Conservation (phyloP, 2,797 vertebrate species). For the Otus scops region DNA sequence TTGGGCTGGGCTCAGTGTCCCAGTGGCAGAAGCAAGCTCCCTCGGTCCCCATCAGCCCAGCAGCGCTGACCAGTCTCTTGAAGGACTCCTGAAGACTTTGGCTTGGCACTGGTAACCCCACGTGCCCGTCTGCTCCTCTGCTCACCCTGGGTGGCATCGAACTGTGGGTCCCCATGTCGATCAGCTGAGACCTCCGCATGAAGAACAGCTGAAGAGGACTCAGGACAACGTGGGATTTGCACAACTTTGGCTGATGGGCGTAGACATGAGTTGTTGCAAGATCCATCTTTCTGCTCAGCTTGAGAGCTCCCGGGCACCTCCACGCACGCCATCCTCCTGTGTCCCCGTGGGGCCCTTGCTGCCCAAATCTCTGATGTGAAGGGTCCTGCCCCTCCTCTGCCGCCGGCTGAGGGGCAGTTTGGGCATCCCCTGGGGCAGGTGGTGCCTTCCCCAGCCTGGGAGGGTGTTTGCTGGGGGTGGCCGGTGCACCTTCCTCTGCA, state of each 20-base stretch:
- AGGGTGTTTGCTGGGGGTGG: background rate
- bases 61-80: background rate
- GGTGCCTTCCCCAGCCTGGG: background rate
- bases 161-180: fast-evolving
- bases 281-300: background rate
- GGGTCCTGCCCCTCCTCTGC: background rate
- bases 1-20: background rate
- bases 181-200: background rate
- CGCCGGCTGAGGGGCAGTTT: background rate
- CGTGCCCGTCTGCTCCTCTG: fast-evolving
- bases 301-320: background rate
- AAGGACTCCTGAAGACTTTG: background rate
- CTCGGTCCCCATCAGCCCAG: background rate
- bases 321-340: background rate
- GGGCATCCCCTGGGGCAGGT: background rate
- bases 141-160: background rate
- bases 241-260: background rate
- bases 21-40: background rate
- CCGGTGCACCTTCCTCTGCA: background rate
- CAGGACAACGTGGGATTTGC: background rate
- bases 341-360: background rate
- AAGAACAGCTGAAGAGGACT: background rate
- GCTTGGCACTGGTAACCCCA: background rate
- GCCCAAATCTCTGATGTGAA: background rate
- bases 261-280: background rate